These are phyloP conservation scores for Rhipidura dahli DNA, from an alignment of 2,113 vertebrate species.

Conservation along the genomic window DNA sequence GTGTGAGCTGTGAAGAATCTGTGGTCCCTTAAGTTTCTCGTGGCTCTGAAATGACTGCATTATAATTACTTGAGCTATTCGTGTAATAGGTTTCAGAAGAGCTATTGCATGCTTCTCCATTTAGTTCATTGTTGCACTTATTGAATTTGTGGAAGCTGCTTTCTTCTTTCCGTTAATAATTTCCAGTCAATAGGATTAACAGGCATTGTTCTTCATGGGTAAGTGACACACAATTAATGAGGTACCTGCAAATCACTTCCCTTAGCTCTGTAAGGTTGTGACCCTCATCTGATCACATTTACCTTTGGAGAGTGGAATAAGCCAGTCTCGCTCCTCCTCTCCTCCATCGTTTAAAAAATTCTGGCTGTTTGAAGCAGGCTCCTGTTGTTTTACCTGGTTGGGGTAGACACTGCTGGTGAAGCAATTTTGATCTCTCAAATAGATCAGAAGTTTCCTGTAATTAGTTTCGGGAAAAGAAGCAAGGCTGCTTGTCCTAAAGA, in stretches of 20 bases:
- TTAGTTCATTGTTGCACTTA: conserved; percentile 20
- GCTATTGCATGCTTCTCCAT: neutral
- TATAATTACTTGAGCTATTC: conserved; percentile 28
- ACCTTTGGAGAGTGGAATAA: neutral
- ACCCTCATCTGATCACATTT: neutral
- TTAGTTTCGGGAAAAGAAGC: neutral
- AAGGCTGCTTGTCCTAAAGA: neutral
- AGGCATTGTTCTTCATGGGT: neutral
- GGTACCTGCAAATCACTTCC: neutral
- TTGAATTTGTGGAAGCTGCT: neutral
- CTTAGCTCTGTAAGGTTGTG: neutral
- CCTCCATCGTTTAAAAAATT: neutral
- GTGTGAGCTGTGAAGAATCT: neutral
- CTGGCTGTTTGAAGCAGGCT: neutral
- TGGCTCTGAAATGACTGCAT: neutral
- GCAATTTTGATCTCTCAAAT: neutral
- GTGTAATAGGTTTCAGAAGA: conserved; percentile 35
- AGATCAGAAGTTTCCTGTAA: neutral
- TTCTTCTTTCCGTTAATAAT: neutral
- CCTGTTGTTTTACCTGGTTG: neutral
- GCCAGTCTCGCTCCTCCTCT: neutral
- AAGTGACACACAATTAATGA: neutral
- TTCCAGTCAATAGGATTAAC: conserved; percentile 46
- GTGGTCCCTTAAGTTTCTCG: neutral
- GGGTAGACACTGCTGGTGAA: neutral